phyloP scores from a whole-genome alignment of 1,140 invertebrate genomes.

The Phortica variegata region DNA sequence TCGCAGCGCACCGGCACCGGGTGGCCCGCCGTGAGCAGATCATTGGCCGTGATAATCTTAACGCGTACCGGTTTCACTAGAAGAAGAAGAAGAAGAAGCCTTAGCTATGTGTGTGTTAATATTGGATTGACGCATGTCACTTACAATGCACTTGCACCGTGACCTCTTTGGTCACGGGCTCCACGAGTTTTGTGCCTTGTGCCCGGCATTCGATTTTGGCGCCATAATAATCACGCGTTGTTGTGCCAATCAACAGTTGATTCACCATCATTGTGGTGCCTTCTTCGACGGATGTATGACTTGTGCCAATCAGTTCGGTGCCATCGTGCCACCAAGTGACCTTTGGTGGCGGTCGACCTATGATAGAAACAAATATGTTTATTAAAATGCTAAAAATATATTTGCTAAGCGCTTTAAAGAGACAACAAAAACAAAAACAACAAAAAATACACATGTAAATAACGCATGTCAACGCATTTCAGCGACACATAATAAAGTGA shows the following conservation, averaged over 20 bases:
- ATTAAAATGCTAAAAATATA: not conserved
- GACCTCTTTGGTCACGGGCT: slow-evolving; percentile 63
- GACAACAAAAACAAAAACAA: no score
- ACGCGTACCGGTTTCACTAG: slow-evolving; percentile 72
- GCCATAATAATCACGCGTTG: slow-evolving; percentile 65
- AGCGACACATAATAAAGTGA: no score
- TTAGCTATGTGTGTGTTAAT: not conserved
- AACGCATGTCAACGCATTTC: no score
- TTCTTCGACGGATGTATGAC: slow-evolving; percentile 62
- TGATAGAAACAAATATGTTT: not conserved
- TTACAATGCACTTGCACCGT: slow-evolving; percentile 69
- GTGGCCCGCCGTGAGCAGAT: slow-evolving; percentile 64
- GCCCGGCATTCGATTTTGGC: slow-evolving; percentile 70
- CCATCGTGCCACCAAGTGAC: slow-evolving; percentile 80
- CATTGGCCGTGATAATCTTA: slow-evolving; percentile 65
- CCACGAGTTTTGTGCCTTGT: slow-evolving; percentile 63
- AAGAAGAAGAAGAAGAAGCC: slow-evolving; percentile 14
- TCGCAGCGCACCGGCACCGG: slow-evolving; percentile 67
- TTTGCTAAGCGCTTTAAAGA: no score
- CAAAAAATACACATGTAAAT: no score
- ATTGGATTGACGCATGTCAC: slow-evolving; percentile 34
- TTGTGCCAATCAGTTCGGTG: slow-evolving; percentile 67
- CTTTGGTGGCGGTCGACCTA: slow-evolving; percentile 70
- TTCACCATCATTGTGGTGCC: slow-evolving; percentile 66
- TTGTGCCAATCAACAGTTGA: slow-evolving; percentile 65